Evolutionary conservation across 1,140 invertebrate species (phyloP).

Genomic region (Zaprionus nigranus): DNA sequence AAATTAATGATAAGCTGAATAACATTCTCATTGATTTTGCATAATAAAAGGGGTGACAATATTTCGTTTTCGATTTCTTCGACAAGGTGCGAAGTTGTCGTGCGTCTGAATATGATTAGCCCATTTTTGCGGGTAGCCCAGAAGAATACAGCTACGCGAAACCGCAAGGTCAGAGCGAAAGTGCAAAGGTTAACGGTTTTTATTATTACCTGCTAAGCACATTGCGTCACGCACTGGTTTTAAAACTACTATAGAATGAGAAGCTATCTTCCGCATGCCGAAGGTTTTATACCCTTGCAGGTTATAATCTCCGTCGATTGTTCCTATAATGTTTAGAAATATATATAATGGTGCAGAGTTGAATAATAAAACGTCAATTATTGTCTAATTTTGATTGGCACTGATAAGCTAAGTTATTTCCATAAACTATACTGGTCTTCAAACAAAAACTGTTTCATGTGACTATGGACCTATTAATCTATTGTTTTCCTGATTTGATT

Average conservation of each 20-base stretch:
- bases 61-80: conserved; percentile 41
- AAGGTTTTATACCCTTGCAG: no score
- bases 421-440: no score
- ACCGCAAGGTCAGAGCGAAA: conserved; percentile 61
- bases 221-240: conserved; percentile 25
- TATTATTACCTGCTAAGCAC: conserved; percentile 20
- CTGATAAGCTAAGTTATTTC: no score
- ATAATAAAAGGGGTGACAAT: conserved; percentile 35
- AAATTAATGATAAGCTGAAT: conserved; percentile 35
- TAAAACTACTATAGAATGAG: not conserved
- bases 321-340: no score
- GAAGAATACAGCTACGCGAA: conserved; percentile 22
- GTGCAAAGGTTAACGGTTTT: conserved; percentile 56
- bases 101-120: conserved; percentile 61
- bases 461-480: no score
- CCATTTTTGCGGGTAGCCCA: conserved; percentile 19
- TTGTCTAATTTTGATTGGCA: no score
- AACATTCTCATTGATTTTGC: conserved; percentile 41
- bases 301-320: no score
- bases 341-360: no score
- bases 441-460: no score
- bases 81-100: conserved; percentile 33
- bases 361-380: no score
- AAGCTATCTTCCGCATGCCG: no score
- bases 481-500: no score